Evolutionary conservation across 2,113 vertebrate species (phyloP).

Genomic region (Coracopsis vasa): DNA sequence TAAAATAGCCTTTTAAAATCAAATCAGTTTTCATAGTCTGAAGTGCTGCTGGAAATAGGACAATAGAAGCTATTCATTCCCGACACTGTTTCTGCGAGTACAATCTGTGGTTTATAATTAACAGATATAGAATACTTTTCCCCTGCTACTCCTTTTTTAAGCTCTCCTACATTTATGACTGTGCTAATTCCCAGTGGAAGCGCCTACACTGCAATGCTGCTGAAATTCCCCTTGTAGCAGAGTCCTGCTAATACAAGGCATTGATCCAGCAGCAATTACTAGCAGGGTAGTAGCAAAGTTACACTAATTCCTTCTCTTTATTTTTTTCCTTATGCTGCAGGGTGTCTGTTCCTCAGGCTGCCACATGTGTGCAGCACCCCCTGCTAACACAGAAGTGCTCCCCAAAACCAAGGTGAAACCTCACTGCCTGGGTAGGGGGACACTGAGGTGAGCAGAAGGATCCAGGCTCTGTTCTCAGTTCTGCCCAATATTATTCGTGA

Average conservation of each 20-base stretch:
- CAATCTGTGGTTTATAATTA: conserved; percentile 1
- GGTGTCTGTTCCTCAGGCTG: background rate
- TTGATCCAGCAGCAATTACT: background rate
- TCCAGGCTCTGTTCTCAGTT: background rate
- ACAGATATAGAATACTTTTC: background rate
- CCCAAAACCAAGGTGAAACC: background rate
- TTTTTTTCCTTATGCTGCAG: background rate
- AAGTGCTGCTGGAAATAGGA: conserved; percentile 52
- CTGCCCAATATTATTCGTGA: background rate
- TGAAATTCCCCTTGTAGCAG: background rate
- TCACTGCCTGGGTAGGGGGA: background rate
- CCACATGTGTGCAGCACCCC: accelerated
- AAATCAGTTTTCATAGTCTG: conserved; percentile 51
- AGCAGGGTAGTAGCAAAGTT: background rate
- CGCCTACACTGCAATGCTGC: background rate
- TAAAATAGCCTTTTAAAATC: conserved; percentile 51
- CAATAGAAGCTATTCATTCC: conserved; percentile 36
- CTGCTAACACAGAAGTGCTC: background rate
- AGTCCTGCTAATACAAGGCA: background rate
- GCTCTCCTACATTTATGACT: conserved; percentile 52
- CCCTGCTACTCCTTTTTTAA: conserved; percentile 16
- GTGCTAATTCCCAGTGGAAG: background rate
- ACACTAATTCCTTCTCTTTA: background rate
- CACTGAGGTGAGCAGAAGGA: accelerated
- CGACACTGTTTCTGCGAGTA: background rate